phyloP scores from a whole-genome alignment of 2,797 vertebrate genomes.

The Danio aesculapii region DNA sequence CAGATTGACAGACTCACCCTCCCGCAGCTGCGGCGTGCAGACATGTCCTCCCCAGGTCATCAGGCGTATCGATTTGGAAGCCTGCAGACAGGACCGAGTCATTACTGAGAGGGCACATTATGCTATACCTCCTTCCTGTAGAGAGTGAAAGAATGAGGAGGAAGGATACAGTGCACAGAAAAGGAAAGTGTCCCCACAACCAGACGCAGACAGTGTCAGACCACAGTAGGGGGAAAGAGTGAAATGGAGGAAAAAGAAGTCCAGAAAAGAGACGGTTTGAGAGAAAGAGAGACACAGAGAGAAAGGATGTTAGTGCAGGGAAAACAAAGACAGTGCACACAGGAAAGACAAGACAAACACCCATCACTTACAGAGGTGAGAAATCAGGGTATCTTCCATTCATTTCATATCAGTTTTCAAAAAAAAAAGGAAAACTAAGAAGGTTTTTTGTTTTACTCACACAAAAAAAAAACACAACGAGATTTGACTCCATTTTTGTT shows the following conservation, averaged over 20 bases:
- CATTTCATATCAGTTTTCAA: no score
- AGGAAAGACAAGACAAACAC: slow-evolving; percentile 50
- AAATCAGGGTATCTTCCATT: no score
- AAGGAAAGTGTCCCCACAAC: slow-evolving; percentile 40
- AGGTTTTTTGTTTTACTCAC: no score
- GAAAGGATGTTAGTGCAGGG: slow-evolving; percentile 57
- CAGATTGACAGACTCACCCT: slow-evolving; percentile 84
- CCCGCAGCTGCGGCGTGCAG: slow-evolving; percentile 96
- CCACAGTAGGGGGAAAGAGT: slow-evolving; percentile 31
- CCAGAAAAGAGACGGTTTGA: slow-evolving; percentile 24
- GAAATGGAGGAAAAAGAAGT: slow-evolving; percentile 29
- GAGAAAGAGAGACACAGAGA: slow-evolving; percentile 61
- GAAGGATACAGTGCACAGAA: slow-evolving; percentile 40
- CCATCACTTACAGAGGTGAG: neutral
- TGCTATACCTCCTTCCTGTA: slow-evolving; percentile 93
- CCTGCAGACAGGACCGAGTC: slow-evolving; percentile 97
- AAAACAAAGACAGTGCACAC: slow-evolving; percentile 43
- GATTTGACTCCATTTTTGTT: no score
- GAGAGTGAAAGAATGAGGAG: slow-evolving; percentile 54
- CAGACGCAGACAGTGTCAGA: slow-evolving; percentile 54
- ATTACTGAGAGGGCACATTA: slow-evolving; percentile 93
- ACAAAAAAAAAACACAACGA: no score
- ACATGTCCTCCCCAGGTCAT: slow-evolving; percentile 95
- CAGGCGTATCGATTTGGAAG: slow-evolving; percentile 97
- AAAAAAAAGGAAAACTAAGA: no score